Conservation (phyloP, 1,140 invertebrate genomes). For the Chironomus striatipennis region DNA sequence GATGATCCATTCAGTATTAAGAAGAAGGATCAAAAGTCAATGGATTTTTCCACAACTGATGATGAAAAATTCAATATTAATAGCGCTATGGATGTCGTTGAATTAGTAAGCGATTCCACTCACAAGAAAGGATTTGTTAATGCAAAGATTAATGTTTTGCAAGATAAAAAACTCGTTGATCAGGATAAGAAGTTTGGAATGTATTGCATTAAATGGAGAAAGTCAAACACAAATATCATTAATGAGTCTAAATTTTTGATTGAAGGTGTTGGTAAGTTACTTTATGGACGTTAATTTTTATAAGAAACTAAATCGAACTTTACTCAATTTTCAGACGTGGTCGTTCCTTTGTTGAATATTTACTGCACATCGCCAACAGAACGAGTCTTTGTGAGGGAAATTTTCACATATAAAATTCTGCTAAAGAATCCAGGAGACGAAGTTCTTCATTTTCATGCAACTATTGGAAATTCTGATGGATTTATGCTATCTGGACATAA, state of each 20-base stretch:
- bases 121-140: conserved; percentile 38
- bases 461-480: conserved; percentile 35
- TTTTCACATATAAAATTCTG: conserved; percentile 37
- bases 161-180: not conserved
- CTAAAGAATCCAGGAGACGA: conserved; percentile 36
- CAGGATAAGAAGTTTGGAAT: conserved; percentile 31
- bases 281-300: not conserved
- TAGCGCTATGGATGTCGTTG: conserved; percentile 26
- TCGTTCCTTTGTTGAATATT: conserved; percentile 37
- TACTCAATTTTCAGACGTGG: conserved; percentile 29
- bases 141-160: conserved; percentile 30
- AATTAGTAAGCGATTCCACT: conserved; percentile 34
- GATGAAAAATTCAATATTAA: conserved; percentile 24
- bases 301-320: not conserved
- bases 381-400: conserved; percentile 40
- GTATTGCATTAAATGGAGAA: conserved; percentile 38
- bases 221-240: conserved; percentile 34
- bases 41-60: not conserved
- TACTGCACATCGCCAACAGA: conserved; percentile 36
- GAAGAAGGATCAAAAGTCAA: not conserved
- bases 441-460: conserved; percentile 35
- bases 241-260: conserved; percentile 40
- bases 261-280: conserved; percentile 29
- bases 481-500: conserved; percentile 38
- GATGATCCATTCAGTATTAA: conserved; percentile 14